Conservation (phyloP, 2,797 vertebrate species). For the Leptoclinus maculatus region DNA sequence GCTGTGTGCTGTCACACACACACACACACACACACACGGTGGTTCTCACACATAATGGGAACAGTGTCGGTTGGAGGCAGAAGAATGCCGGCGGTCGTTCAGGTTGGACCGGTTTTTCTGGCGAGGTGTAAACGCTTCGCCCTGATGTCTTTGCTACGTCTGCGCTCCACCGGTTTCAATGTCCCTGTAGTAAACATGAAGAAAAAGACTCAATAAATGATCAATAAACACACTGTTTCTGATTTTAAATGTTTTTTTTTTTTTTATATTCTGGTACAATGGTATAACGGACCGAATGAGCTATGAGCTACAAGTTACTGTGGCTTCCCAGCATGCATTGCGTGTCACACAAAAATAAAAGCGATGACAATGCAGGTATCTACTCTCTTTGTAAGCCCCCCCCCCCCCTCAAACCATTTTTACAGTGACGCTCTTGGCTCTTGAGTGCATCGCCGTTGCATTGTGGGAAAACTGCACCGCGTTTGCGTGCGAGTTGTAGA, state of each 20-base stretch:
- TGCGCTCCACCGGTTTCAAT: neutral
- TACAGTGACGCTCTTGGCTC: neutral
- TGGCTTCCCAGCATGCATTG: too few relatives aligned
- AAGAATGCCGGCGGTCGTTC: slow-evolving; percentile 50
- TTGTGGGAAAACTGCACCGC: slow-evolving; percentile 2
- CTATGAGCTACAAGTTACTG: neutral
- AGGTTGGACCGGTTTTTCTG: slow-evolving; percentile 59
- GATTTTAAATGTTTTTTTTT: neutral
- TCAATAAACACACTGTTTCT: neutral
- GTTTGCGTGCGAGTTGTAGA: slow-evolving; percentile 1
- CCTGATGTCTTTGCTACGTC: neutral
- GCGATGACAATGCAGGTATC: too few relatives aligned
- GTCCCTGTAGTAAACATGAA: neutral
- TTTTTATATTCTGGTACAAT: too few relatives aligned
- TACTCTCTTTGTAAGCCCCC: neutral
- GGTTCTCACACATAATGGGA: neutral
- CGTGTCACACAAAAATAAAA: too few relatives aligned
- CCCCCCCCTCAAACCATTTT: neutral
- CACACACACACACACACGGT: neutral
- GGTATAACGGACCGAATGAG: neutral
- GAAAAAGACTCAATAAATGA: neutral
- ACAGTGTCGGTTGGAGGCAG: slow-evolving; percentile 2
- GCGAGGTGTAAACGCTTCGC: neutral
- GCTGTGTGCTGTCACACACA: neutral
- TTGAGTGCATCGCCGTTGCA: neutral